Conservation (phyloP, 2,113 vertebrate genomes). For the Fulica atra region DNA sequence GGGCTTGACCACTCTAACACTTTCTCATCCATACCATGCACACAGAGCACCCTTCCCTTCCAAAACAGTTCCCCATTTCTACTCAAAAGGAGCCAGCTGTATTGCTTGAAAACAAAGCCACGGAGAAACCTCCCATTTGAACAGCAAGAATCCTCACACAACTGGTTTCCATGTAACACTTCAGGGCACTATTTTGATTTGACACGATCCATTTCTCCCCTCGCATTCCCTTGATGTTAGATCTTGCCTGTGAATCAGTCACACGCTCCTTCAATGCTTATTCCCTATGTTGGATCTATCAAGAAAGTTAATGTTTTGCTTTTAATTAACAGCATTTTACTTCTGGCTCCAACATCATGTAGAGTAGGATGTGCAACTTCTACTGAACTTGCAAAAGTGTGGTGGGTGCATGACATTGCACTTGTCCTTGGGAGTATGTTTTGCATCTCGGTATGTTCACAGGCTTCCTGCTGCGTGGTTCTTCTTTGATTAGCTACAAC, state of each 20-base stretch:
- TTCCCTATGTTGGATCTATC: background rate
- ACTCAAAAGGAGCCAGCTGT: background rate
- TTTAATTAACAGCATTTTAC: background rate
- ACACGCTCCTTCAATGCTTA: background rate
- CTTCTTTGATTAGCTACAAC: background rate
- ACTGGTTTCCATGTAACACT: background rate
- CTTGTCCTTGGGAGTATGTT: background rate
- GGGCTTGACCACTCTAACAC: accelerated
- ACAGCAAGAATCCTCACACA: background rate
- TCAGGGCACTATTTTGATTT: background rate
- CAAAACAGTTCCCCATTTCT: background rate
- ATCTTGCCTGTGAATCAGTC: background rate
- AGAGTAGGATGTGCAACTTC: background rate
- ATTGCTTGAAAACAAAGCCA: background rate
- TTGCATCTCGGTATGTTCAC: background rate
- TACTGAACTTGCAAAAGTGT: background rate
- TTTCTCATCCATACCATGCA: background rate
- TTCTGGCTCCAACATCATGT: background rate
- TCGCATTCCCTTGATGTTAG: background rate
- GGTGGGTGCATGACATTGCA: background rate
- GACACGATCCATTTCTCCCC: background rate
- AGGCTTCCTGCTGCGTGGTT: background rate
- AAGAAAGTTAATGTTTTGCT: background rate
- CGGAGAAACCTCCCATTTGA: background rate
- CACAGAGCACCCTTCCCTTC: background rate